Conservation (phyloP, 2,888 invertebrate genomes). For the Metellina segmentata region DNA sequence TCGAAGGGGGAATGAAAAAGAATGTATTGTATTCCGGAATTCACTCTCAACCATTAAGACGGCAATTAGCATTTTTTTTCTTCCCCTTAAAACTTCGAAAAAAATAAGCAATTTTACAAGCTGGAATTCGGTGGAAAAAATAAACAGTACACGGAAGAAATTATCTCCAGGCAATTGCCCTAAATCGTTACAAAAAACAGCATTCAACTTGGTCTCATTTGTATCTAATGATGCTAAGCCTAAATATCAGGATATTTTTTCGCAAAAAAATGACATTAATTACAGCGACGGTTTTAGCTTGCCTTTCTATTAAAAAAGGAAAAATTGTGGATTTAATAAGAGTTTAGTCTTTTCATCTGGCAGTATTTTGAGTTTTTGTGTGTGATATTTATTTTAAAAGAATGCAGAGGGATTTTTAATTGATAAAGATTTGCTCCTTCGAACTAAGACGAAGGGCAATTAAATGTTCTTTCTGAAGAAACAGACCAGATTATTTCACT, state of each 20-base stretch:
- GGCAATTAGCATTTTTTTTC: conserved; percentile 55
- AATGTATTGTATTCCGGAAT: conserved; percentile 28
- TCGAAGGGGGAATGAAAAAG: conserved; percentile 17
- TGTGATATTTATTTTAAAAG: conserved; percentile 5
- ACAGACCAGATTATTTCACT: conserved; percentile 21
- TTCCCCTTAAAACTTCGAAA: neutral
- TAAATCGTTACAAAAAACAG: conserved; percentile 42
- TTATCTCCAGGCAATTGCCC: conserved; percentile 52
- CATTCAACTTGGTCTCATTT: conserved; percentile 29
- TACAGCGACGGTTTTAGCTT: conserved; percentile 17
- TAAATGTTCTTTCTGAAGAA: conserved; percentile 9
- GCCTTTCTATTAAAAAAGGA: conserved; percentile 1
- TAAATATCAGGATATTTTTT: conserved; percentile 53
- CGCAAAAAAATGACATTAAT: conserved; percentile 39
- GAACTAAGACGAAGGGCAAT: conserved; percentile 6
- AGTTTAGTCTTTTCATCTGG: conserved; percentile 38
- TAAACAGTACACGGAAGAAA: conserved; percentile 33
- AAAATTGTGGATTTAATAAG: conserved; percentile 51
- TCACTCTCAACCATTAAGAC: conserved; percentile 33
- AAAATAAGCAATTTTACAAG: conserved; percentile 3
- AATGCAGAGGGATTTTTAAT: conserved; percentile 30
- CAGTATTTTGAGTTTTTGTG: neutral
- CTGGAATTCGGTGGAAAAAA: conserved; percentile 22
- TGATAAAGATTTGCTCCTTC: conserved; percentile 17
- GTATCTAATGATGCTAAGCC: conserved; percentile 59